phyloP scores from a whole-genome alignment of 30 jellyfish, hydroid and myxozoan species.

The Rhopilema esculentum region DNA sequence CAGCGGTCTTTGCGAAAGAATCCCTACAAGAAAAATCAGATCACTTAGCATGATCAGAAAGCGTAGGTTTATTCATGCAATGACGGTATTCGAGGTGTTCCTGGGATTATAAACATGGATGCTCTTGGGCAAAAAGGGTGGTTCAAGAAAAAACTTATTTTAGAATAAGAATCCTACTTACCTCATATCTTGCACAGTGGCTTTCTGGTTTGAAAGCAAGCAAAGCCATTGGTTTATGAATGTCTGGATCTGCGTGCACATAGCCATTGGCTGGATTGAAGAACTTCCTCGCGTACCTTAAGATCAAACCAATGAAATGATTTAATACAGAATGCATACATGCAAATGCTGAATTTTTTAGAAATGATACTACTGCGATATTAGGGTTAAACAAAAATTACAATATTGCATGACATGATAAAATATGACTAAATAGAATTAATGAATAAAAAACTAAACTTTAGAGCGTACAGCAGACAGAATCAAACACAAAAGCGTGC shows the following conservation, averaged over 20 bases:
- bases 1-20: conserved; percentile 85
- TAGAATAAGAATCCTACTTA: not conserved
- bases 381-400: not conserved
- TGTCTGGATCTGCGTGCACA: conserved; percentile 65
- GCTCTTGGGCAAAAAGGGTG: no score
- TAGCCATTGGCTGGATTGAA: conserved; percentile 66
- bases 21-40: conserved; percentile 28
- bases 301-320: not conserved
- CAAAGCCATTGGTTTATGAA: conserved; percentile 92
- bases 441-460: no score
- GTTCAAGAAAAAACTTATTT: no score
- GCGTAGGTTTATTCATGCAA: no score
- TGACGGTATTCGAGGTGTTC: no score
- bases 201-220: conserved; percentile 88
- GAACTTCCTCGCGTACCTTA: conserved; percentile 90
- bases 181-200: conserved; percentile 75
- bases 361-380: not conserved
- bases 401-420: no score
- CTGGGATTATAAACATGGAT: not conserved
- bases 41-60: not conserved
- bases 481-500: no score
- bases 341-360: not conserved
- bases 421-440: no score
- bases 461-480: no score
- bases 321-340: no score